Base-by-base conservation (phyloP, 1,140 invertebrate genomes). In the Panonychus citri region DNA sequence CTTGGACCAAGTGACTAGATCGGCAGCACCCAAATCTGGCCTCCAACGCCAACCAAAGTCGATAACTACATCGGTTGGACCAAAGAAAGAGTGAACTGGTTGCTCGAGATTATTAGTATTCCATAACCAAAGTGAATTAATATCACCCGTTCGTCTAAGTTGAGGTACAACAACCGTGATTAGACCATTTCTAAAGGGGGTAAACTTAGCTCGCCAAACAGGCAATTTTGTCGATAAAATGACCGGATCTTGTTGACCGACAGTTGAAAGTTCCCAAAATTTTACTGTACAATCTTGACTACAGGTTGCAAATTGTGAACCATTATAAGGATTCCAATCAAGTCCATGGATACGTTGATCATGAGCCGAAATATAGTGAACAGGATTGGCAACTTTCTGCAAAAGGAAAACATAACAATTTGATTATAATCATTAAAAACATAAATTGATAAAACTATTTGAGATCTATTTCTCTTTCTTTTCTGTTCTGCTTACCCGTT, bases 1-100 rank as follows among this genome's bases (percentile, higher is more conserved):
- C 66, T 86, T 81, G 0, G 85, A 89, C 89, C 88, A 96, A 1
- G 88, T 94, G 0, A 95, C 78, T n/a, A 95, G 67, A 67, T 95
- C 81, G 19, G 43, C 43, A 19, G 21, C 43, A 49, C 62, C 70
- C 63, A 66, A 76, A 69, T 74, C 43, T 21, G 43, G 75, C 60
- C 75, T 54, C 27, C 61, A 58, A 57, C 85, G 75, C 88, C 88
- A 94, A 61, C 86, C 83, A 78, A 94, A 94, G 64, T 94, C 89
- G 39, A 93, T 71, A 37, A 94, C 85, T 39, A 89, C 85, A 73
- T 94, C 88, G 3, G 82, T 82, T 66, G 94, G 89, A 0, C 87
- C 88, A 39, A 84, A 79, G 71, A 95, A 88, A 7, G 82, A 83
- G 66, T 85, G 83, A 42, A 87, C 78, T 5, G 83, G 83, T 56